Percentiles rank a stretch among this genome's conserved stretches.
Evolutionary conservation across 2,113 vertebrate species (phyloP).

Genomic region (Peucedramus taeniatus): DNA sequence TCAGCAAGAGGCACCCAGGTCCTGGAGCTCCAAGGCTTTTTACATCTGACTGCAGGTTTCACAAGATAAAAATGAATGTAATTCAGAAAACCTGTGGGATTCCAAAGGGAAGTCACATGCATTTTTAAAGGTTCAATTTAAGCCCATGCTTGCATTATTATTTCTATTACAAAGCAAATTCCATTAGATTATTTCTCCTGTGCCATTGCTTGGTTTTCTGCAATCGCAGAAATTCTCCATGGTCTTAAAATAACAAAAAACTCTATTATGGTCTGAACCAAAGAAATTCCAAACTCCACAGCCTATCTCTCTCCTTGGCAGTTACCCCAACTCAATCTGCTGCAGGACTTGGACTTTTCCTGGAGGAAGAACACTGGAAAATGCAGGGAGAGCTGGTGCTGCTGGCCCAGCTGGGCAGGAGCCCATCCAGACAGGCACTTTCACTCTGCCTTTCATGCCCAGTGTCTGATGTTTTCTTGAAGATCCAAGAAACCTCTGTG

Average conservation of each 20-base stretch:
- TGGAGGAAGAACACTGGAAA: not conserved
- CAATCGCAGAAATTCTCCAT: accelerated
- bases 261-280: not conserved
- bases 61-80: not conserved
- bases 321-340: not conserved
- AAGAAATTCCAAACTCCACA: not conserved
- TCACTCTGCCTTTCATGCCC: not conserved
- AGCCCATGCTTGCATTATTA: not conserved
- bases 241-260: not conserved
- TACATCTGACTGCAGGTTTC: not conserved
- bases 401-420: not conserved
- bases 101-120: not conserved
- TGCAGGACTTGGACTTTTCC: not conserved
- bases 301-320: not conserved
- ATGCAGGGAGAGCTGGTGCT: not conserved
- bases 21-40: not conserved
- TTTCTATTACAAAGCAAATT: not conserved
- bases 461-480: not conserved
- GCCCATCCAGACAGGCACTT: accelerated
- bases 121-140: not conserved
- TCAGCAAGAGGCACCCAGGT: not conserved
- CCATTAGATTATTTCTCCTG: not conserved
- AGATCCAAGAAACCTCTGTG: not conserved
- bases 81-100: not conserved
- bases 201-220: not conserved